Percentiles rank a stretch among this genome's conserved stretches.
phyloP scores from a whole-genome alignment of 2,113 vertebrate species.

The Tragelaphus imberbis region DNA sequence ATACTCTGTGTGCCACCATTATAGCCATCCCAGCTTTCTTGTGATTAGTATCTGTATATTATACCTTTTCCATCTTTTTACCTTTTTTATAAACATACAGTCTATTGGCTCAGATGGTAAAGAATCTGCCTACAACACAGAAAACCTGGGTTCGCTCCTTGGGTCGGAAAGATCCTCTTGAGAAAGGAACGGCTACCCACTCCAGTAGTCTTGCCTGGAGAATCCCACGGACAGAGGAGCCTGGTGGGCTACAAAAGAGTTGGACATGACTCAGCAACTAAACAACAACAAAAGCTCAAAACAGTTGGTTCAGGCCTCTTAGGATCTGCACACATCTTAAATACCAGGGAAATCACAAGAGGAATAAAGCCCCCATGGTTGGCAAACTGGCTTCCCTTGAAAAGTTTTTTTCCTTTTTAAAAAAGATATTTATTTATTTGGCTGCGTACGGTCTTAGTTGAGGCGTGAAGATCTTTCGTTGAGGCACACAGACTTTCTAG shows the following conservation, averaged over 20 bases:
- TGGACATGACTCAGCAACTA: neutral
- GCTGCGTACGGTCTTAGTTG: neutral
- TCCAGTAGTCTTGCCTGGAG: neutral
- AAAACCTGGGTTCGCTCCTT: neutral
- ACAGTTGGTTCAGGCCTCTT: neutral
- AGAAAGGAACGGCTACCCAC: neutral
- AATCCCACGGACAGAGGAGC: neutral
- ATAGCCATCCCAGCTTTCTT: neutral
- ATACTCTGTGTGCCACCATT: neutral
- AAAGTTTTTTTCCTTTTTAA: conserved; percentile 75
- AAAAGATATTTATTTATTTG: neutral
- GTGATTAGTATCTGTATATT: neutral
- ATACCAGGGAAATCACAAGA: conserved; percentile 91
- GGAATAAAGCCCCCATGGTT: conserved; percentile 97
- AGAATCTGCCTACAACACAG: neutral
- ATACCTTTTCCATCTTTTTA: neutral
- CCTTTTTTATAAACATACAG: neutral
- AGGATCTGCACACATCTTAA: neutral
- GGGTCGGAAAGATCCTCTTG: neutral
- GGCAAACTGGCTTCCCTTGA: conserved; percentile 93
- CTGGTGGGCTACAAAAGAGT: neutral
- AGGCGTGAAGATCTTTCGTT: neutral
- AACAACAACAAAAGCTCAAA: conserved; percentile 66
- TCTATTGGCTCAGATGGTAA: neutral
- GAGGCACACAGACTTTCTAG: neutral